Percentiles rank a stretch among this genome's conserved stretches.
Conservation (phyloP, 2,113 vertebrate genomes). For the Casuarius casuarius region DNA sequence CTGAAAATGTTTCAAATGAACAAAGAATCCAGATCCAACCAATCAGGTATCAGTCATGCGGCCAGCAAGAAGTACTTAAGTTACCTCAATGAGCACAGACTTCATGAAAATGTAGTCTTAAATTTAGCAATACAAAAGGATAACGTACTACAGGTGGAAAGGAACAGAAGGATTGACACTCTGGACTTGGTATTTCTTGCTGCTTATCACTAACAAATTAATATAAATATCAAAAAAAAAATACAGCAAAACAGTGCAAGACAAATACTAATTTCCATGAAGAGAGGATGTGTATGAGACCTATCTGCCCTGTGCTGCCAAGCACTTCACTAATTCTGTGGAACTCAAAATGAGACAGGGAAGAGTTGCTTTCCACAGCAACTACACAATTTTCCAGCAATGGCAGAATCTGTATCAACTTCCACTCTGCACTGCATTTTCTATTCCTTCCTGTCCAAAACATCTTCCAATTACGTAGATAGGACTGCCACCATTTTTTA, state of each 20-base stretch:
- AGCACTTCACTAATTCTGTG: neutral
- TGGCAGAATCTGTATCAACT: neutral
- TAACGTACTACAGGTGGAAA: neutral
- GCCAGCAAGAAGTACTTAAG: neutral
- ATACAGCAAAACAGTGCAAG: neutral
- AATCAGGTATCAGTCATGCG: neutral
- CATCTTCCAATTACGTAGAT: accelerated
- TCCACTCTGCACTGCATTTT: neutral
- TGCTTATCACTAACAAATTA: neutral
- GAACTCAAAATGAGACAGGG: neutral
- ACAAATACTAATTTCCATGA: neutral
- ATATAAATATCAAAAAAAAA: neutral
- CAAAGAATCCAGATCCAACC: neutral
- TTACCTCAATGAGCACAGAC: neutral
- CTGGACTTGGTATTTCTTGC: neutral
- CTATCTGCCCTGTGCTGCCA: neutral
- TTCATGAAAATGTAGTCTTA: slow-evolving; percentile 2
- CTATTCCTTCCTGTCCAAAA: neutral
- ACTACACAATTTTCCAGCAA: neutral
- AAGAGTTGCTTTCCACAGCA: neutral
- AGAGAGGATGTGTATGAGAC: neutral
- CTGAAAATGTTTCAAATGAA: neutral
- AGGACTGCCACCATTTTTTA: neutral
- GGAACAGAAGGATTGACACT: neutral
- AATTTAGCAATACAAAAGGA: neutral